These are phyloP conservation scores for Anthophora plumipes DNA, from an alignment of 2,888 invertebrate genomes.

Conservation along the genomic window DNA sequence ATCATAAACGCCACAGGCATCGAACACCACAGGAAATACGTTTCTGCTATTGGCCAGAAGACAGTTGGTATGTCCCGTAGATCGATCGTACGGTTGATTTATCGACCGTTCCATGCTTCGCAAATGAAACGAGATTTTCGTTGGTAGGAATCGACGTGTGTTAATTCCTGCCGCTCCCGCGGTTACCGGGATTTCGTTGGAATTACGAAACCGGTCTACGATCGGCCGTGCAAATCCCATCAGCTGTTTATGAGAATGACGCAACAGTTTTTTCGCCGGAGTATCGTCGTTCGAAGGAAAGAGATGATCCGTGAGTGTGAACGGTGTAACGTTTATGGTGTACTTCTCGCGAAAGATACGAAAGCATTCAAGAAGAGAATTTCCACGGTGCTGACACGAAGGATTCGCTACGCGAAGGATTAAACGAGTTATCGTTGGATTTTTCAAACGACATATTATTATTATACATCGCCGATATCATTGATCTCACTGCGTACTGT, in stretches of 20 bases:
- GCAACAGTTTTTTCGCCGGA: slow-evolving; percentile 1
- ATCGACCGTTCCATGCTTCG: slow-evolving; percentile 10
- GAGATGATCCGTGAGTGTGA: slow-evolving; percentile 22
- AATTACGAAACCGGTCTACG: background rate
- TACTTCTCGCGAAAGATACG: slow-evolving; percentile 13
- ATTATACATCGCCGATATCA: too few relatives aligned
- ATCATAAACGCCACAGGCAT: slow-evolving; percentile 76
- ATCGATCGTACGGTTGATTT: slow-evolving; percentile 68
- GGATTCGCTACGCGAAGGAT: slow-evolving; percentile 40
- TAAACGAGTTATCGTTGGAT: slow-evolving; percentile 9
- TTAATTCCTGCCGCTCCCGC: background rate
- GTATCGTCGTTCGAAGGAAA: slow-evolving; percentile 23
- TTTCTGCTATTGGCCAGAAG: slow-evolving; percentile 54
- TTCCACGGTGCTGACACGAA: slow-evolving; percentile 20
- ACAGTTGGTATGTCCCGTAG: slow-evolving; percentile 27
- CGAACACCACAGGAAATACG: slow-evolving; percentile 67
- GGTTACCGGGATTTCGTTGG: background rate
- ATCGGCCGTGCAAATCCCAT: background rate
- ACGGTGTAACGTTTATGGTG: slow-evolving; percentile 34
- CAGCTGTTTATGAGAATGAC: slow-evolving; percentile 39
- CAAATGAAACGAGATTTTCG: slow-evolving; percentile 24
- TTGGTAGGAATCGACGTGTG: background rate
- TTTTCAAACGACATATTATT: slow-evolving; percentile 7
- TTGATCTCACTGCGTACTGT: slow-evolving; percentile 75
- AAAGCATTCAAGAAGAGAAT: slow-evolving; percentile 14